Evolutionary conservation across 64 coral and sea anemone species (phyloP).

Genomic region (Orbicella faveolata): DNA sequence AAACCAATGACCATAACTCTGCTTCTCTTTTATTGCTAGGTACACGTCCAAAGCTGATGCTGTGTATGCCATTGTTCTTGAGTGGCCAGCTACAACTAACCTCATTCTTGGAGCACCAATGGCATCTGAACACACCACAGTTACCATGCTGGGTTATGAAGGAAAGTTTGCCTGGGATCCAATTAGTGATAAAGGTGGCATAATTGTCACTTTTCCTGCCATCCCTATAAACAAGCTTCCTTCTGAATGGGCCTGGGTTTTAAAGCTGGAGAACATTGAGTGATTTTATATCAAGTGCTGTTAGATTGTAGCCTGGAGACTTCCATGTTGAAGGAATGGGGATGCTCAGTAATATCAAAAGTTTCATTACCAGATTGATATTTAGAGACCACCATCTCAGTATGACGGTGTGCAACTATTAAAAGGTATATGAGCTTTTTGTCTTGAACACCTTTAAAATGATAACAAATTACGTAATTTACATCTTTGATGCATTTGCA

Average conservation of each 20-base stretch:
- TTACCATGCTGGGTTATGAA: conserved; percentile 82
- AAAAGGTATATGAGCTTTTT: no score
- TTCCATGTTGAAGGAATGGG: no score
- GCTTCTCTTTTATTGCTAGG: conserved; percentile 37
- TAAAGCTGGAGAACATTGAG: conserved; percentile 53
- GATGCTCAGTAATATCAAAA: no score
- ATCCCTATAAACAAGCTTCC: conserved; percentile 53
- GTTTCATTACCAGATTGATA: no score
- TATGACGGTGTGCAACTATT: no score
- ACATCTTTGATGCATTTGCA: no score
- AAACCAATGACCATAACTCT: not conserved
- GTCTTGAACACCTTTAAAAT: no score
- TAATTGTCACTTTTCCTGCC: conserved; percentile 28
- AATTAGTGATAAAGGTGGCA: not conserved
- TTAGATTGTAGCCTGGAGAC: no score
- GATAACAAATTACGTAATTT: no score
- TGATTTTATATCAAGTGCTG: not conserved
- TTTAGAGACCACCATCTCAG: no score
- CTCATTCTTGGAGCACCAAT: conserved; percentile 64
- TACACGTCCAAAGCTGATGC: conserved; percentile 68
- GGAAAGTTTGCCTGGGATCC: conserved; percentile 52
- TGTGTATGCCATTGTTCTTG: conserved; percentile 87
- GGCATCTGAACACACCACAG: conserved; percentile 18
- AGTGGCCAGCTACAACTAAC: conserved; percentile 63
- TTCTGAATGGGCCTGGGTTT: conserved; percentile 76